phyloP scores from a whole-genome alignment of 1,140 invertebrate genomes.

The Drosophila saltans region DNA sequence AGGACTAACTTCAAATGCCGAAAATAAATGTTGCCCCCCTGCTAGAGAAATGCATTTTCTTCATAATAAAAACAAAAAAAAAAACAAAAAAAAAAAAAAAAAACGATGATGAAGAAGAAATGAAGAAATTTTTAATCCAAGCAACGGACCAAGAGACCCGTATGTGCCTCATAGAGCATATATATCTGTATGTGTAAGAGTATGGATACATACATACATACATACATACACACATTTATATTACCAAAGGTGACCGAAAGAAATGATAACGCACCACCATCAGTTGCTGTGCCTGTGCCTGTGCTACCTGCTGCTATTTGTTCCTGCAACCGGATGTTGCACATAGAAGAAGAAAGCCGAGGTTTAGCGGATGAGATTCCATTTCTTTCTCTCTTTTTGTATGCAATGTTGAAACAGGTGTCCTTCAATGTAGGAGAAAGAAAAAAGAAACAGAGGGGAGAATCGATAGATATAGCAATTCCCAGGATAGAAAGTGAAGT shows the following conservation, averaged over 20 bases:
- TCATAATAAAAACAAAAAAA: slow-evolving; percentile 20
- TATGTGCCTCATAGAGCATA: slow-evolving; percentile 32
- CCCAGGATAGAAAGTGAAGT: slow-evolving; percentile 37
- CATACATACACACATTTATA: background rate
- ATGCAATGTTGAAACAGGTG: slow-evolving; percentile 76
- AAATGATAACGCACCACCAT: slow-evolving; percentile 69
- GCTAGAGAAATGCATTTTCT: slow-evolving; percentile 70
- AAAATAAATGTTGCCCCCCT: slow-evolving; percentile 66
- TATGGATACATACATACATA: slow-evolving; percentile 52
- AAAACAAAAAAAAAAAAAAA: slow-evolving; percentile 20
- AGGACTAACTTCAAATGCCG: slow-evolving; percentile 81
- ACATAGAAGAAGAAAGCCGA: slow-evolving; percentile 26
- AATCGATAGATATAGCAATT: background rate
- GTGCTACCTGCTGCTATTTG: slow-evolving; percentile 49
- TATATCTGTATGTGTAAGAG: slow-evolving; percentile 43
- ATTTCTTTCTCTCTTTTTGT: slow-evolving; percentile 31
- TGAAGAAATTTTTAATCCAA: slow-evolving; percentile 72
- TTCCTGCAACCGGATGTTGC: slow-evolving; percentile 63
- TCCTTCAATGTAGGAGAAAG: slow-evolving; percentile 43
- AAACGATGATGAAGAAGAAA: slow-evolving; percentile 30
- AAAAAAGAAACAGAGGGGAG: slow-evolving; percentile 4
- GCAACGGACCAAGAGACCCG: slow-evolving; percentile 47
- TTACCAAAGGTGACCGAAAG: slow-evolving; percentile 72
- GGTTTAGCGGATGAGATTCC: slow-evolving; percentile 53
- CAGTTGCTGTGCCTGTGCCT: slow-evolving; percentile 31